Evolutionary conservation across 2,113 vertebrate species (phyloP).

Genomic region (Phaethornis superciliosus): DNA sequence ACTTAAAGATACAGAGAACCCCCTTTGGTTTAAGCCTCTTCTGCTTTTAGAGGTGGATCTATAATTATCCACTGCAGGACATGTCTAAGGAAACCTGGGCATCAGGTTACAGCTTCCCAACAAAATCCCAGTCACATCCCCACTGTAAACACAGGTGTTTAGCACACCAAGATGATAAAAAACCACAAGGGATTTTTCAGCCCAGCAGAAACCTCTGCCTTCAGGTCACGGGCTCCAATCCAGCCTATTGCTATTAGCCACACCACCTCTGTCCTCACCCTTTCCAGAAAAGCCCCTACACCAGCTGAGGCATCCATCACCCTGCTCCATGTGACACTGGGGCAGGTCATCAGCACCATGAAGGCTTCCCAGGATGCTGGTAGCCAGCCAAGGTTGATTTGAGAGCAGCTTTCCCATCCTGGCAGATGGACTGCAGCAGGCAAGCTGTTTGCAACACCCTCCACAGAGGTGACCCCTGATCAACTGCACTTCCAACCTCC

Average conservation of each 20-base stretch:
- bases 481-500: not conserved
- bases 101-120: not conserved
- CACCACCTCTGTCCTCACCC: not conserved
- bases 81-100: not conserved
- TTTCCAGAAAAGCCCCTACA: not conserved
- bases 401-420: not conserved
- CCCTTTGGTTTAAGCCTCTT: not conserved
- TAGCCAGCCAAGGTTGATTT: not conserved
- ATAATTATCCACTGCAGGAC: not conserved
- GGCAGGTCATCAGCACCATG: not conserved
- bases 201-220: not conserved
- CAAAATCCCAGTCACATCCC: not conserved
- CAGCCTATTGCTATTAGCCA: not conserved
- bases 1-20: rapidly evolving
- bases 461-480: not conserved
- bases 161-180: not conserved
- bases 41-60: not conserved
- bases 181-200: not conserved
- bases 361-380: not conserved
- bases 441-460: not conserved
- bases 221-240: not conserved
- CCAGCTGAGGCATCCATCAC: not conserved
- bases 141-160: rapidly evolving
- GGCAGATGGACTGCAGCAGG: not conserved
- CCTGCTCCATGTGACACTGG: not conserved